These are phyloP conservation scores for Miniopterus natalensis DNA, from an alignment of 2,113 vertebrate genomes.

Conservation along the genomic window DNA sequence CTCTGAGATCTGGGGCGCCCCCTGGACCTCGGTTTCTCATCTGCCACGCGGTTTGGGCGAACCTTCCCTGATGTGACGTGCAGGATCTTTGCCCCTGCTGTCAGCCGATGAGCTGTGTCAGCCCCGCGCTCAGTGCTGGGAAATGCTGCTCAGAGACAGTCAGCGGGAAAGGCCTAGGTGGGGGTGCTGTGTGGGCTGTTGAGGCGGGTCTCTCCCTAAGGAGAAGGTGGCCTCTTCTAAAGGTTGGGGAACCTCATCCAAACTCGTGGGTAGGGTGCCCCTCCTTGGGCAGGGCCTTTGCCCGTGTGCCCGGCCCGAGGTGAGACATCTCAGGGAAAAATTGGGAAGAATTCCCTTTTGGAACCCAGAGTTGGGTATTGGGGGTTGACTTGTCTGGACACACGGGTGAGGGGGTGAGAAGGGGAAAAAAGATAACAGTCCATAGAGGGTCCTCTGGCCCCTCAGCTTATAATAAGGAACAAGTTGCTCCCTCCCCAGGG, in stretches of 20 bases:
- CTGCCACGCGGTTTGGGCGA: not conserved
- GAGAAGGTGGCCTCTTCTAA: not conserved
- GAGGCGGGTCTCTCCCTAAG: not conserved
- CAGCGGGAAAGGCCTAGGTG: not conserved
- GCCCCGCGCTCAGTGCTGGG: not conserved
- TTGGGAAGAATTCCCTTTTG: not conserved
- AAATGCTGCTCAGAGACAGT: not conserved
- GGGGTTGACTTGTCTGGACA: not conserved
- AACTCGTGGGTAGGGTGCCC: not conserved
- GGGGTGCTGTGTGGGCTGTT: accelerated
- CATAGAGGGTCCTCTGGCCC: not conserved
- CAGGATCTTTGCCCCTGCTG: not conserved
- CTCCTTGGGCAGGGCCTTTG: not conserved
- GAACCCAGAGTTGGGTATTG: not conserved
- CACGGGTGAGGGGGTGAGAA: not conserved
- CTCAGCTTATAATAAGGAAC: not conserved
- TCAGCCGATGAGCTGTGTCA: not conserved
- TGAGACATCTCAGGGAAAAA: not conserved
- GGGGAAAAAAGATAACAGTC: not conserved
- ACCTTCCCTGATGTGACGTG: not conserved
- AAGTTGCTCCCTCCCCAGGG: not conserved
- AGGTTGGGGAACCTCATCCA: not conserved
- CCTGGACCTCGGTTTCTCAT: not conserved
- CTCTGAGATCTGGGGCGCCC: not conserved
- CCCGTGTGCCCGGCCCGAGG: not conserved